These are phyloP conservation scores for Scolanthus callimorphus DNA, from an alignment of 92 coral and sea anemone genomes.

Conservation along the genomic window DNA sequence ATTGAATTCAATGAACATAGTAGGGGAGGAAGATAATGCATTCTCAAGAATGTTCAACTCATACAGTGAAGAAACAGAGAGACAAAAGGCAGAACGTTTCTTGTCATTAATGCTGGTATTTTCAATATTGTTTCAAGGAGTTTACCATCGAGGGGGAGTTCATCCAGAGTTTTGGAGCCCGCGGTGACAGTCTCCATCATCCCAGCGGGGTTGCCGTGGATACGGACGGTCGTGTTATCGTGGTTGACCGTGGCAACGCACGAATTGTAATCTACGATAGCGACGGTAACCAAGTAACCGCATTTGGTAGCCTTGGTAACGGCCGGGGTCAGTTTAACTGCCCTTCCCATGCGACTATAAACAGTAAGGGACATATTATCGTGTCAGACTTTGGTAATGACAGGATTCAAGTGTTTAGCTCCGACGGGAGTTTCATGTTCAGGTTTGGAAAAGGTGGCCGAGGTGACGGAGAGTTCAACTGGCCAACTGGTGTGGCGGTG, in stretches of 20 bases:
- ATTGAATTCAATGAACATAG: no score
- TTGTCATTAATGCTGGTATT: no score
- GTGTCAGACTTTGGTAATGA: constrained; percentile 97
- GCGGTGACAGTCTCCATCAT: constrained; percentile 53
- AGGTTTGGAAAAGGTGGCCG: constrained; percentile 86
- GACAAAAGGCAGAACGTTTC: no score
- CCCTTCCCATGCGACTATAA: constrained; percentile 80
- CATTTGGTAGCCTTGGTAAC: constrained; percentile 90
- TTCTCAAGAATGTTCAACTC: no score
- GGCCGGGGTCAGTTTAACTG: constrained; percentile 84
- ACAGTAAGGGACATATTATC: constrained; percentile 75
- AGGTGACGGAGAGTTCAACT: constrained; percentile 79
- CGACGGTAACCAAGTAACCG: constrained; percentile 50
- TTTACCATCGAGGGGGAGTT: no score
- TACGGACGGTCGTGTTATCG: constrained; percentile 57
- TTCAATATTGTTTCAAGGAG: no score
- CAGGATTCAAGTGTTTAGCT: constrained; percentile 86
- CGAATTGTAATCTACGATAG: constrained; percentile 70
- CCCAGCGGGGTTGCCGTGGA: constrained; percentile 91
- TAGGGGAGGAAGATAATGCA: no score
- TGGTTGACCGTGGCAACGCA: constrained; percentile 90
- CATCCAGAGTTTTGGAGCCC: no score
- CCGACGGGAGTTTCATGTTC: constrained; percentile 71
- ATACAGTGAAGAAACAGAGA: no score
- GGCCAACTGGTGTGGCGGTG: constrained; percentile 95